These are phyloP conservation scores for Encarsia formosa DNA, from an alignment of 2,888 invertebrate species.

Conservation along the genomic window DNA sequence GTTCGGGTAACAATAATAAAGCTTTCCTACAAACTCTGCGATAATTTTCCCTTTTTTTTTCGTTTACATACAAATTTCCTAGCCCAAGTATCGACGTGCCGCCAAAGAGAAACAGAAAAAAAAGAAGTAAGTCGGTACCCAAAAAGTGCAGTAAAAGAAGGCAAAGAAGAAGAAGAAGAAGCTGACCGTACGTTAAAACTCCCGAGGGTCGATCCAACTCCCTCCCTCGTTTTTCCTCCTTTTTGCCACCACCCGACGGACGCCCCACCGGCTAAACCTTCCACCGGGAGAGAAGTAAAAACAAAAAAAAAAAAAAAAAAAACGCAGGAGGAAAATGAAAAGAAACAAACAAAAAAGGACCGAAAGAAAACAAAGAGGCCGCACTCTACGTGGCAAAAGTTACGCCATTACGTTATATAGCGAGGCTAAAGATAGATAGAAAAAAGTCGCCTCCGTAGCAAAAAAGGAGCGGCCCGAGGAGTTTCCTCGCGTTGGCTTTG, in stretches of 20 bases:
- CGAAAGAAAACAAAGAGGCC: constrained; percentile 3
- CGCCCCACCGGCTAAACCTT: no score
- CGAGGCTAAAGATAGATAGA: constrained; percentile 37
- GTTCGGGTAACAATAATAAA: no score
- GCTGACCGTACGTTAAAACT: constrained; percentile 46
- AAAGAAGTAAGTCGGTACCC: not conserved
- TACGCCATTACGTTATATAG: constrained; percentile 46
- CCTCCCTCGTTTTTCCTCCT: constrained; percentile 12
- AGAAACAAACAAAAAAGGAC: no score
- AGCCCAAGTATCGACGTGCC: no score
- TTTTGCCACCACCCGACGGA: constrained; percentile 1
- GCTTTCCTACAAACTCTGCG: no score
- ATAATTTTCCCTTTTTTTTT: no score
- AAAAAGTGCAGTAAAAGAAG: not conserved
- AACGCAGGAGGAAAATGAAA: no score
- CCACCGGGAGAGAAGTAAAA: no score
- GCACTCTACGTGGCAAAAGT: constrained; percentile 36
- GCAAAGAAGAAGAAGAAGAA: constrained; percentile 1
- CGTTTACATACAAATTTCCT: no score
- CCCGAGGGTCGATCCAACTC: constrained; percentile 35
- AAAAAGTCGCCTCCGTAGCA: not conserved
- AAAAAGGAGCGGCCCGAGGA: not conserved
- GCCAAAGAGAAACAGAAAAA: not conserved
- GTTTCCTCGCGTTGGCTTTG: no score
- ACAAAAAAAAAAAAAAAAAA: no score